These are phyloP conservation scores for Chloromyia formosa DNA, from an alignment of 2,888 invertebrate genomes.

Conservation along the genomic window DNA sequence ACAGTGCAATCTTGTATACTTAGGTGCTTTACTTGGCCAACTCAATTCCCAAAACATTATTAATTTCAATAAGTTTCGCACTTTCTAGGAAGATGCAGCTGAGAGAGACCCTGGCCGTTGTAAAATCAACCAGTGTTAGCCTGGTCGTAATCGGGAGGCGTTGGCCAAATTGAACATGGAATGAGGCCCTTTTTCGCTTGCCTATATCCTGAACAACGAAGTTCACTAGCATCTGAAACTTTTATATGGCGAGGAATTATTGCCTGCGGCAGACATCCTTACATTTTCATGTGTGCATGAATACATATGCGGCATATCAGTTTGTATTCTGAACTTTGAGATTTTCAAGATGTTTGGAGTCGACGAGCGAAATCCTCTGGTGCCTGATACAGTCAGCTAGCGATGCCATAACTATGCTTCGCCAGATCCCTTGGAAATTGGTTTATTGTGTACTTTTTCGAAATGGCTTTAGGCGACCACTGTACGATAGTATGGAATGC, in stretches of 20 bases:
- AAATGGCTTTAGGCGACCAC: conserved; percentile 46
- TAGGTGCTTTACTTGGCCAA: not conserved
- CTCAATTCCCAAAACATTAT: conserved; percentile 33
- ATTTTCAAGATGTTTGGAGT: conserved; percentile 32
- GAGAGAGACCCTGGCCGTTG: not conserved
- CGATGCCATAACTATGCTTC: not conserved
- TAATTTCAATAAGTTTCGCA: conserved; percentile 48
- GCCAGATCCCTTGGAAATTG: conserved; percentile 46
- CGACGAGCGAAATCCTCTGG: not conserved
- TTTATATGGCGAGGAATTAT: conserved; percentile 6
- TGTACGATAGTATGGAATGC: not conserved
- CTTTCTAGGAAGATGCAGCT: conserved; percentile 32
- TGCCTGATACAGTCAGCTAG: not conserved
- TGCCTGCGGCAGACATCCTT: conserved; percentile 3
- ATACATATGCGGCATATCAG: conserved; percentile 24
- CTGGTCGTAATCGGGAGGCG: not conserved
- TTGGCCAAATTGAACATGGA: not conserved
- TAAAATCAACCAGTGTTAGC: not conserved
- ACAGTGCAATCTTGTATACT: not conserved
- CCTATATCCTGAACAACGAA: too few species aligned
- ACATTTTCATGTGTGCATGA: conserved; percentile 18
- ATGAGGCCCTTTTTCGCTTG: not conserved
- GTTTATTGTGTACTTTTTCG: conserved; percentile 50
- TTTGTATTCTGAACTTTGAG: conserved; percentile 28
- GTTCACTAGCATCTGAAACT: not conserved